A percentile compares a stretch with the other conserved stretches of the same genome.
These are phyloP conservation scores for Silvanus unidentatus DNA, from an alignment of 2,888 invertebrate genomes.

Conservation along the genomic window DNA sequence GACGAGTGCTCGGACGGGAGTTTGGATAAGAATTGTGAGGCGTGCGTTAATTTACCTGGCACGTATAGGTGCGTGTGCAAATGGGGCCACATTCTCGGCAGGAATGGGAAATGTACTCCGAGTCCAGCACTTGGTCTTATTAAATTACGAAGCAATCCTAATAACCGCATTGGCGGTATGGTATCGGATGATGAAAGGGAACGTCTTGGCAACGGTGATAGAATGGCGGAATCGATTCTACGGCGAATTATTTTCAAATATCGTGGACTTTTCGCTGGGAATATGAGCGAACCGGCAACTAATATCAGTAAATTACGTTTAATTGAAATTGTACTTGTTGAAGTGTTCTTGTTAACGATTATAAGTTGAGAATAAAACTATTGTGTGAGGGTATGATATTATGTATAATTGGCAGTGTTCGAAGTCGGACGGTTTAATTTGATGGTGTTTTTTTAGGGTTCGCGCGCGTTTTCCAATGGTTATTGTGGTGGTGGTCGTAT, in stretches of 20 bases:
- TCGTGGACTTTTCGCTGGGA: too few species aligned
- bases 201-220: not conserved
- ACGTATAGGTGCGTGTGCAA: slow-evolving; percentile 49
- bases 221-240: slow-evolving; percentile 1
- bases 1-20: slow-evolving; percentile 53
- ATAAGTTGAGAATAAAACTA: too few species aligned
- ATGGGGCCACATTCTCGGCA: slow-evolving; percentile 46
- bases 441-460: too few species aligned
- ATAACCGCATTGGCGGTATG: slow-evolving; percentile 2
- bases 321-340: not conserved
- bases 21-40: slow-evolving; percentile 46
- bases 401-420: too few species aligned
- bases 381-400: too few species aligned
- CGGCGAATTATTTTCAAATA: not conserved
- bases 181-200: not conserved
- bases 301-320: too few species aligned
- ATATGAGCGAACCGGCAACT: too few species aligned
- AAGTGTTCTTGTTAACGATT: too few species aligned
- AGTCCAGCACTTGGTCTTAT: slow-evolving; percentile 32
- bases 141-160: slow-evolving; percentile 23
- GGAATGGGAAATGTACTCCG: slow-evolving; percentile 28
- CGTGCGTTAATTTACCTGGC: slow-evolving; percentile 55
- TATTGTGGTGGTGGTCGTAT: not conserved
- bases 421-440: too few species aligned
- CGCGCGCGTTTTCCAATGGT: too few species aligned